Evolutionary conservation across 2,797 vertebrate species (phyloP).

Genomic region (Gallirallus australis): DNA sequence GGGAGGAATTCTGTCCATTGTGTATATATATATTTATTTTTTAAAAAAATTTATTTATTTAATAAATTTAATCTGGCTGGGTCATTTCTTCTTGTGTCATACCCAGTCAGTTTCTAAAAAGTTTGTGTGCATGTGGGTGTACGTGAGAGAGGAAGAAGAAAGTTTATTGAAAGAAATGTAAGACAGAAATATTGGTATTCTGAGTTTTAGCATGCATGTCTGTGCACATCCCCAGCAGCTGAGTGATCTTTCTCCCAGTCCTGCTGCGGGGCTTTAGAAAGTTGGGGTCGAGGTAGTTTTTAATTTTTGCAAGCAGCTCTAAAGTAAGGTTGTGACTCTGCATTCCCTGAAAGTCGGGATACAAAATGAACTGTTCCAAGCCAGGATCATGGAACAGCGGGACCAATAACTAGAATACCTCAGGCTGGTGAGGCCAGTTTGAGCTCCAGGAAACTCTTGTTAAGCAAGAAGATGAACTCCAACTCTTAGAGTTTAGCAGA

Average conservation of each 20-base stretch:
- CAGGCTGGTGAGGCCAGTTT: background rate
- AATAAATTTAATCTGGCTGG: background rate
- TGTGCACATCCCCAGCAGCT: background rate
- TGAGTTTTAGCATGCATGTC: background rate
- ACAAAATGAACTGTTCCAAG: background rate
- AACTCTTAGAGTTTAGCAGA: background rate
- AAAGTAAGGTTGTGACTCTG: background rate
- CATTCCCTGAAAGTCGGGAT: background rate
- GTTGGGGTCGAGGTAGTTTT: background rate
- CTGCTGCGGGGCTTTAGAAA: background rate
- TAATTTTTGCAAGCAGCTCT: background rate
- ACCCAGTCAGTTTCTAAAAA: background rate
- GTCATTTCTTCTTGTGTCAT: background rate
- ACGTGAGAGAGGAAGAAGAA: background rate
- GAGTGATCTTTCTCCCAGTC: background rate
- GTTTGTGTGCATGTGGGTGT: background rate
- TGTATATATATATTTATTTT: too few species aligned
- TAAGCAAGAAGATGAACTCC: background rate
- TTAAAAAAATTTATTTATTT: background rate
- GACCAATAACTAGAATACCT: background rate
- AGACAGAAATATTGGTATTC: background rate
- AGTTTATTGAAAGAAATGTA: background rate
- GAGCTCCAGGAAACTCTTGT: background rate
- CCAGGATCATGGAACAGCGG: rapidly evolving
- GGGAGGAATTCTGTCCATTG: background rate